Evolutionary conservation across 2,797 vertebrate genomes (phyloP), one percentile per base, ranked within the genome.

Genomic region (Clarias platycephalus): DNA sequence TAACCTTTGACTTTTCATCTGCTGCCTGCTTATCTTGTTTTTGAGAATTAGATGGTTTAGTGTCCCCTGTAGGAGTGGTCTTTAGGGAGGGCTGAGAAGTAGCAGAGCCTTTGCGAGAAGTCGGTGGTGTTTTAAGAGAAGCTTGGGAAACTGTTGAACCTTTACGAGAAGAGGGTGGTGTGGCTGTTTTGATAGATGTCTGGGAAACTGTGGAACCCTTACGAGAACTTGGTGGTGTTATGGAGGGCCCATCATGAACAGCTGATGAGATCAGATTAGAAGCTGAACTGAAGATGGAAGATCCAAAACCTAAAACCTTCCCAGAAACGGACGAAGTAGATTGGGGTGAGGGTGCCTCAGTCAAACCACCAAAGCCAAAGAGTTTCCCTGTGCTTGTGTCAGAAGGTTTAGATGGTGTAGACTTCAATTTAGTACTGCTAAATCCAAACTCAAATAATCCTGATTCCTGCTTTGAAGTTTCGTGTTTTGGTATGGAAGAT

Each of bases 241-340:
- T 95, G 24, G 96, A 92, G 0, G 93, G 93, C 88, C 95, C 95
- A 86, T 96, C 95, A 70, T 96, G 95, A 70, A 94, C 93, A 0
- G 95, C 93, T 81, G 97, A 96, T 13, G 96, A 96, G 87, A 99
- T 97, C 80, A 99, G 90, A 90, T 92, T 98, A 0, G 97, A 94
- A 62, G 95, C 96, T 83, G 97, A 96, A 86, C 93, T 97, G 85
- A 97, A 96, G 89, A 97, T 92, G 0, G 96, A 96, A 40, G 95
- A 95, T 88, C 96, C 95, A 91, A 97, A 96, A 31, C 96, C 96
- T 84, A 97, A 95, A 57, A 96, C 94, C 64, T 96, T 96, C 24
- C 95, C 96, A 13, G 96, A 96, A 49, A 97, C 94, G 3, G 93
- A 95, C 89, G 95, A 95, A 84, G 76, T 80, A 60, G 89, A 84